Conservation (phyloP, 1,140 invertebrate genomes). For the Bombus waltoni region DNA sequence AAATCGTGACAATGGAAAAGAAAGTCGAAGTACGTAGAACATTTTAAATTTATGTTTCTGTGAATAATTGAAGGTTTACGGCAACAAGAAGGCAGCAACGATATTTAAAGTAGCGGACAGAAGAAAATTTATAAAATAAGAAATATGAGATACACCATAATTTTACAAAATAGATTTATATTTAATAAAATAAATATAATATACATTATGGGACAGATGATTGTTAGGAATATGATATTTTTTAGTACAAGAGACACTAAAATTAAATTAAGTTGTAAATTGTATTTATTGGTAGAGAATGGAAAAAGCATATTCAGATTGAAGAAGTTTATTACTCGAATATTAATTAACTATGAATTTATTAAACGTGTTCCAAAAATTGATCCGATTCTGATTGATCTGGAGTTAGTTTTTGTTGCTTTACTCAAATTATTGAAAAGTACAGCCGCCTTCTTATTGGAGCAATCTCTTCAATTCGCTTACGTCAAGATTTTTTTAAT, state of each 20-base stretch:
- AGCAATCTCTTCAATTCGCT: not conserved
- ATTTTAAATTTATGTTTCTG: not conserved
- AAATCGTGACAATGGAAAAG: constrained; percentile 32
- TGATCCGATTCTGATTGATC: not conserved
- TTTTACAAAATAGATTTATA: no score
- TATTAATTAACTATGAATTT: not conserved
- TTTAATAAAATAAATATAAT: no score
- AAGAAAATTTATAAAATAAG: no score
- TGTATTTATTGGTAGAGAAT: not conserved
- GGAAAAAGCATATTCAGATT: not conserved
- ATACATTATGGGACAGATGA: no score
- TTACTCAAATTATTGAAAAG: not conserved
- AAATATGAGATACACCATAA: no score
- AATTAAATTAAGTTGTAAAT: no score
- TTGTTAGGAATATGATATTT: no score
- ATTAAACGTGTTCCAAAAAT: not conserved
- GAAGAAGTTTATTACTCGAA: no score
- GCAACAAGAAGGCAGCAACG: not conserved
- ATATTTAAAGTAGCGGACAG: not conserved
- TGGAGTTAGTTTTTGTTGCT: no score
- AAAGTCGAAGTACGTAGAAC: constrained; percentile 19
- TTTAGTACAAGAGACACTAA: no score
- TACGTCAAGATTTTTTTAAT: not conserved
- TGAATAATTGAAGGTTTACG: not conserved
- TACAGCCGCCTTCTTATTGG: not conserved